Conservation (phyloP, 2,113 vertebrate species). For the Nanorana parkeri region DNA sequence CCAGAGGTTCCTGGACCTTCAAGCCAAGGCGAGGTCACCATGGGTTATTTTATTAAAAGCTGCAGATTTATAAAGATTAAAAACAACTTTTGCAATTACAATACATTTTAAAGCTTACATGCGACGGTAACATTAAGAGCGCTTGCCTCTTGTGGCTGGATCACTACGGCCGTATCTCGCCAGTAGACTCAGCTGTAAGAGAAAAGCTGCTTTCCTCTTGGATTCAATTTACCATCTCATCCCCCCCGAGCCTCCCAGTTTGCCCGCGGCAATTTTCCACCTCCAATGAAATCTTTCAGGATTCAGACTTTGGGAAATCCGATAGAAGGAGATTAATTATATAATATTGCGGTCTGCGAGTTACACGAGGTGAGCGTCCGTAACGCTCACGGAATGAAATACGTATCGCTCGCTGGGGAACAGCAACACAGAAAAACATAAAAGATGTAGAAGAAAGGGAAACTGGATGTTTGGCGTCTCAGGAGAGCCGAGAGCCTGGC, state of each 20-base stretch:
- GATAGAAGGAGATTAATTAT: slow-evolving; percentile 27
- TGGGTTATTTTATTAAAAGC: too few species aligned
- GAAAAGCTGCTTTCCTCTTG: background rate
- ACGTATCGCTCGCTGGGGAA: slow-evolving; percentile 28
- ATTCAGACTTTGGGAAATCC: slow-evolving; percentile 1
- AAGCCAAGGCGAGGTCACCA: too few species aligned
- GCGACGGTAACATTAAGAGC: too few species aligned
- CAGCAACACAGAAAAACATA: slow-evolving; percentile 1
- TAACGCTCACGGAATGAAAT: background rate
- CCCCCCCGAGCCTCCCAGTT: background rate
- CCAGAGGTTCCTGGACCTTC: too few species aligned
- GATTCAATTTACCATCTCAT: background rate
- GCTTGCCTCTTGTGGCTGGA: too few species aligned
- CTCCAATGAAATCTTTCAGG: slow-evolving; percentile 17
- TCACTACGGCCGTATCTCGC: too few species aligned
- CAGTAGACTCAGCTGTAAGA: too few species aligned
- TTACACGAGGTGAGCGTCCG: background rate
- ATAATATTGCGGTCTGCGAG: background rate
- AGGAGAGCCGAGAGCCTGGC: background rate
- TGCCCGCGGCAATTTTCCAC: background rate
- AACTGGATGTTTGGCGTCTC: background rate
- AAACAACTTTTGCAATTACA: too few species aligned
- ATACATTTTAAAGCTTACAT: too few species aligned
- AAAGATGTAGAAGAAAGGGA: slow-evolving; percentile 29
- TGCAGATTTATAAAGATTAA: too few species aligned